Conservation (phyloP, 2,797 vertebrate species). For the Tympanoctomys barrerae region DNA sequence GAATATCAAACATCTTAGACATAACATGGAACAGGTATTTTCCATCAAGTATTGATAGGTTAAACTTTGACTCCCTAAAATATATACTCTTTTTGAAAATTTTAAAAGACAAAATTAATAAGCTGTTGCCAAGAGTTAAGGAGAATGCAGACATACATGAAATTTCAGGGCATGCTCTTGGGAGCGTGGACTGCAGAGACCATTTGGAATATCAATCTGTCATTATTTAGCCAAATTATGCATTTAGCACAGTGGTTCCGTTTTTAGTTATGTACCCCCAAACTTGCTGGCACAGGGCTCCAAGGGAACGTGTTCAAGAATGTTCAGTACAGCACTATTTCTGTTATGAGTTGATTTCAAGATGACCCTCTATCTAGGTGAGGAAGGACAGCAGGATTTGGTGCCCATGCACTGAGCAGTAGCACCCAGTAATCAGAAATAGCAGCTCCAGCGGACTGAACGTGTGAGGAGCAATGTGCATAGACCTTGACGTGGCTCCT, state of each 20-base stretch:
- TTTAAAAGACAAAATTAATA: slow-evolving; percentile 18
- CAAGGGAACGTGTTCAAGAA: background rate
- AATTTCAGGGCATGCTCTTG: background rate
- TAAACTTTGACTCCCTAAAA: too few relatives aligned
- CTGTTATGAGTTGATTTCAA: background rate
- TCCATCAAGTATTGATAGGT: too few relatives aligned
- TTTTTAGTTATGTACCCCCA: background rate
- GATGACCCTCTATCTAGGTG: background rate
- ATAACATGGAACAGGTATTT: too few relatives aligned
- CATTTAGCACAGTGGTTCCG: background rate
- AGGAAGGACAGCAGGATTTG: background rate
- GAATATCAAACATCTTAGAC: too few relatives aligned
- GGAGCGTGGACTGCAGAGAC: background rate
- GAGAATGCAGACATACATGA: background rate
- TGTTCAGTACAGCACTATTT: background rate
- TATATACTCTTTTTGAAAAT: background rate
- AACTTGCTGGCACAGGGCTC: background rate
- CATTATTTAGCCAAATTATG: background rate
- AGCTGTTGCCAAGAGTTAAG: background rate
- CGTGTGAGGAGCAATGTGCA: background rate
- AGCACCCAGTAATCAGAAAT: background rate
- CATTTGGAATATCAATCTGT: background rate
- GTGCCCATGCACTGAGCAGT: background rate
- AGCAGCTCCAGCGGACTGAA: too few relatives aligned
- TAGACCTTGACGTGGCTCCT: background rate